Percentiles rank a stretch among this genome's conserved stretches.
These are phyloP conservation scores for Rallus limicola DNA, from an alignment of 2,113 vertebrate species.

Conservation along the genomic window DNA sequence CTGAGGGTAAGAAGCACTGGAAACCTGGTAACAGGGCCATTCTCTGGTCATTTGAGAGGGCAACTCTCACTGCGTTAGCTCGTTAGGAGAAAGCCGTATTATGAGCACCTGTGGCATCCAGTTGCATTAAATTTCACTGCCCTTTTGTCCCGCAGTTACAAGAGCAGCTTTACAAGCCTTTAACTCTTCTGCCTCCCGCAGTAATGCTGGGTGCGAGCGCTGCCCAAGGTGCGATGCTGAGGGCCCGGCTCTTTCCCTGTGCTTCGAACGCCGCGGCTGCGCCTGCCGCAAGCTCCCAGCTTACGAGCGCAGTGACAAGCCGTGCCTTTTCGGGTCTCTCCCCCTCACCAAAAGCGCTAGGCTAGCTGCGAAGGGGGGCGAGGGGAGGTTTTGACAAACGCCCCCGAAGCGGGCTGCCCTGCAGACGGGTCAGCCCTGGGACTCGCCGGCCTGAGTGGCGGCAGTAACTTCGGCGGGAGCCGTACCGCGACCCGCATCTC, in stretches of 20 bases:
- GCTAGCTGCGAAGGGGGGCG: too few species aligned
- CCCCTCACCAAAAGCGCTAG: neutral
- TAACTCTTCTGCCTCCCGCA: fast-evolving
- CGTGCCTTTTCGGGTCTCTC: too few species aligned
- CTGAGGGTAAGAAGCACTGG: fast-evolving
- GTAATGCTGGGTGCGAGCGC: fast-evolving
- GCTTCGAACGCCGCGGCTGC: fast-evolving
- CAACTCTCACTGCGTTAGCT: fast-evolving
- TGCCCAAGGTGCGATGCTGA: neutral
- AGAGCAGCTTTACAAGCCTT: fast-evolving
- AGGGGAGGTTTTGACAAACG: too few species aligned
- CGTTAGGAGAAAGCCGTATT: neutral
- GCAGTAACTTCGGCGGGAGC: too few species aligned
- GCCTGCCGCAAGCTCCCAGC: fast-evolving
- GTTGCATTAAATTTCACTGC: neutral
- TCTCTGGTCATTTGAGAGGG: neutral
- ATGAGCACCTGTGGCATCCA: neutral
- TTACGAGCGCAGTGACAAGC: fast-evolving
- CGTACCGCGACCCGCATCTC: too few species aligned
- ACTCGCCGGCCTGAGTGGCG: too few species aligned
- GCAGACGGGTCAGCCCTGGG: neutral
- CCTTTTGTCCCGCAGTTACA: neutral
- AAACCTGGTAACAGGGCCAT: neutral
- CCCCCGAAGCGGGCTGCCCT: neutral
- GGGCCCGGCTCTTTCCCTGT: fast-evolving